Evolutionary conservation across 2,113 vertebrate genomes (phyloP).

Genomic region (Poicephalus gulielmi): DNA sequence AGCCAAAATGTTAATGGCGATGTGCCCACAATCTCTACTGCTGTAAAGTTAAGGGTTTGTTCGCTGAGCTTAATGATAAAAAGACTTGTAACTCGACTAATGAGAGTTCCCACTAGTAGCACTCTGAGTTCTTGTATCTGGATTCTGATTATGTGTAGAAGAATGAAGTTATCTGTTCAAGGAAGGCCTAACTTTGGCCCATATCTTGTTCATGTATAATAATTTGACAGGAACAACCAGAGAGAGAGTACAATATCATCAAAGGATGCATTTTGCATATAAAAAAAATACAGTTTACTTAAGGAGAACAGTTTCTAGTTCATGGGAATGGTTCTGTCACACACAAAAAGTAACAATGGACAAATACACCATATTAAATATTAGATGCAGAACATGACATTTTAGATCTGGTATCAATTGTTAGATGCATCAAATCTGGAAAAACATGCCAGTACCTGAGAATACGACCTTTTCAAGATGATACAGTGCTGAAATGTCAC

Average conservation of each 20-base stretch:
- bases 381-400: neutral
- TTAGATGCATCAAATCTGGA: neutral
- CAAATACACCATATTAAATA: neutral
- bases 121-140: neutral
- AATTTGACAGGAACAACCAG: neutral
- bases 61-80: neutral
- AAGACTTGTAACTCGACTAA: neutral
- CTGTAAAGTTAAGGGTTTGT: neutral
- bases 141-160: neutral
- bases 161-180: neutral
- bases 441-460: neutral
- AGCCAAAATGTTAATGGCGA: neutral
- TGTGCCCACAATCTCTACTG: neutral
- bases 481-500: neutral
- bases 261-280: neutral
- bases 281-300: neutral
- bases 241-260: neutral
- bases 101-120: neutral
- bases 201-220: fast-evolving
- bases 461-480: neutral
- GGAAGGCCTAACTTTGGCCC: neutral
- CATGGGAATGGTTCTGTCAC: neutral
- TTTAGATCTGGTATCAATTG: neutral
- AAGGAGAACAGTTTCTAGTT: neutral
- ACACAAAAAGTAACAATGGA: neutral